Percentiles rank a stretch among this genome's conserved stretches.
phyloP scores from a whole-genome alignment of 2,888 invertebrate species.

The Polydrusus cervinus region DNA sequence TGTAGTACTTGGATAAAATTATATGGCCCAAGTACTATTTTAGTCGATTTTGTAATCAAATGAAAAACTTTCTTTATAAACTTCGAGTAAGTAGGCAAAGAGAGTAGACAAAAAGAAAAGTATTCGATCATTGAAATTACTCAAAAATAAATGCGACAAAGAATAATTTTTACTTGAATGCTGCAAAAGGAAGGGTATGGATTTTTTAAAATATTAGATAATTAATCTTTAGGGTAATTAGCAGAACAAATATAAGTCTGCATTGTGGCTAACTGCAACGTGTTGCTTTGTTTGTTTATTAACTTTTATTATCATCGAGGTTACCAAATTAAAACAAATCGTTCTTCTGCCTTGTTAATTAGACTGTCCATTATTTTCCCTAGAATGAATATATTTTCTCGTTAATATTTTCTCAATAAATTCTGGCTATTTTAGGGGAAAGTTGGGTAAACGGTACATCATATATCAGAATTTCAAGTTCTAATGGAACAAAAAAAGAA shows the following conservation, averaged over 20 bases:
- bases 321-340: constrained; percentile 1
- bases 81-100: too few species aligned
- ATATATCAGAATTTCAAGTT: too few species aligned
- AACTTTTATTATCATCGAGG: constrained; percentile 6
- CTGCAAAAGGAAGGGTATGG: too few species aligned
- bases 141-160: too few species aligned
- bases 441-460: too few species aligned
- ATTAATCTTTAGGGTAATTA: background rate
- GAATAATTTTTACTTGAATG: too few species aligned
- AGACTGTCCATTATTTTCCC: background rate
- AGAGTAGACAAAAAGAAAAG: too few species aligned
- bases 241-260: background rate
- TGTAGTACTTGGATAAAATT: background rate
- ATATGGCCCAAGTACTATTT: background rate
- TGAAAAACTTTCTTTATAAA: too few species aligned
- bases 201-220: background rate
- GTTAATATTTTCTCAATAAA: background rate
- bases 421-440: background rate
- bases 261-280: background rate
- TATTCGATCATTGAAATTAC: too few species aligned
- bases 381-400: background rate
- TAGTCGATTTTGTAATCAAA: background rate
- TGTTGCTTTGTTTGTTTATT: background rate
- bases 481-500: too few species aligned
- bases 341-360: background rate